A percentile compares a stretch with the other conserved stretches of the same genome.
phyloP scores from a whole-genome alignment of 1,140 invertebrate genomes.

The Mizuhopecten yessoensis region DNA sequence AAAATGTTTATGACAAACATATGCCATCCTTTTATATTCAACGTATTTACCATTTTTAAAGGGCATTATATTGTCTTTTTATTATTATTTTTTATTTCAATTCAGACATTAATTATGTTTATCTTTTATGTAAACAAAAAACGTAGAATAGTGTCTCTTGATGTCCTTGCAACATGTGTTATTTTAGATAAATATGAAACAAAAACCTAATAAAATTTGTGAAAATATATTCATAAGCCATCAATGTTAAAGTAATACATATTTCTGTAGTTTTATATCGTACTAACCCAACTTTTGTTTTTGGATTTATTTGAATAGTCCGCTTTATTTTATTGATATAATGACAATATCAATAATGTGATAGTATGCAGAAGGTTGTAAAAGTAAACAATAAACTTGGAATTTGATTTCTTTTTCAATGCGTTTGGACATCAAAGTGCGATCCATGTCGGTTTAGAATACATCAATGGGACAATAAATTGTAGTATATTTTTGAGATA shows the following conservation, averaged over 20 bases:
- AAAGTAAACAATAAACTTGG: not conserved
- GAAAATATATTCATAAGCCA: not conserved
- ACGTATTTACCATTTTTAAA: too few relatives aligned
- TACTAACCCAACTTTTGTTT: not conserved
- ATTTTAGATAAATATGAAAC: not conserved
- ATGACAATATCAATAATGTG: not conserved
- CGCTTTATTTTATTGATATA: not conserved
- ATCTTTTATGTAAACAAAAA: not conserved
- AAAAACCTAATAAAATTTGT: not conserved
- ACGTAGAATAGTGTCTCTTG: not conserved
- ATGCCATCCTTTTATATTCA: not conserved
- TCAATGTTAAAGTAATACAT: not conserved
- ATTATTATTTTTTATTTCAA: not conserved
- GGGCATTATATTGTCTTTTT: not conserved
- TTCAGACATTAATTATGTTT: not conserved
- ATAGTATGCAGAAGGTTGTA: not conserved
- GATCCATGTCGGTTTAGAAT: too few relatives aligned
- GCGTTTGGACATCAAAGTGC: too few relatives aligned
- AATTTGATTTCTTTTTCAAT: not conserved
- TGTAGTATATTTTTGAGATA: too few relatives aligned
- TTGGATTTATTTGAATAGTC: not conserved
- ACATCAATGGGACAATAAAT: too few relatives aligned
- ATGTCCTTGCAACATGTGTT: not conserved
- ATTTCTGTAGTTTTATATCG: not conserved
- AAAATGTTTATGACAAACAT: not conserved